phyloP scores from a whole-genome alignment of 2,113 vertebrate species.

The Acrocephalus arundinaceus region DNA sequence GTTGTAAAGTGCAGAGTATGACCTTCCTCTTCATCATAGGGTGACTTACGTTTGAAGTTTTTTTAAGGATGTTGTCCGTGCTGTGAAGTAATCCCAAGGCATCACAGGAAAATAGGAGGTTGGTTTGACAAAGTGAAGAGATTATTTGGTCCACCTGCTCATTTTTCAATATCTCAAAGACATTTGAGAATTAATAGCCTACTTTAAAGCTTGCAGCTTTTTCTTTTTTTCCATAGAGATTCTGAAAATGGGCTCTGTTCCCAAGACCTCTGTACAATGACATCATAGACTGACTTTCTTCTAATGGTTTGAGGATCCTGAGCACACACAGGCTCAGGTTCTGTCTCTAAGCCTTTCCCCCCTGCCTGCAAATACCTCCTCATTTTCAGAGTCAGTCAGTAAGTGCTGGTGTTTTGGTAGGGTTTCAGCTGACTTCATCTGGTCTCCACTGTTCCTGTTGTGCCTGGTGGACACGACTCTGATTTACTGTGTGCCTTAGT shows the following conservation, averaged over 20 bases:
- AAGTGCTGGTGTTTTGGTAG: not conserved
- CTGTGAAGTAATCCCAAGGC: not conserved
- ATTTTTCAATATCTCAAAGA: not conserved
- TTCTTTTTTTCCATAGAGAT: not conserved
- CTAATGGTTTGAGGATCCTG: not conserved
- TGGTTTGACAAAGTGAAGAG: not conserved
- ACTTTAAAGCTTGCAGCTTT: not conserved
- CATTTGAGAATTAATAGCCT: not conserved
- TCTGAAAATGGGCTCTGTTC: not conserved
- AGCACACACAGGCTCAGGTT: not conserved
- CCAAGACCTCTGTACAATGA: not conserved
- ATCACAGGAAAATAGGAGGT: not conserved
- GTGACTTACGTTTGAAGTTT: not conserved
- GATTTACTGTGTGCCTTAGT: not conserved
- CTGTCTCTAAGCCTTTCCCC: not conserved
- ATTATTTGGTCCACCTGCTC: not conserved
- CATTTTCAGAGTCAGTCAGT: not conserved
- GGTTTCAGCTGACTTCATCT: not conserved
- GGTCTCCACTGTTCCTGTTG: not conserved
- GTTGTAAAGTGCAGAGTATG: not conserved
- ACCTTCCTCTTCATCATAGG: accelerated
- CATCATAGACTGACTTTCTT: not conserved
- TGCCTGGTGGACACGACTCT: not conserved
- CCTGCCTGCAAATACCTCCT: not conserved
- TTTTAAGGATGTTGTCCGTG: not conserved